phyloP scores from a whole-genome alignment of 30 jellyfish, hydroid and myxozoan species.

The Pelagia noctiluca region DNA sequence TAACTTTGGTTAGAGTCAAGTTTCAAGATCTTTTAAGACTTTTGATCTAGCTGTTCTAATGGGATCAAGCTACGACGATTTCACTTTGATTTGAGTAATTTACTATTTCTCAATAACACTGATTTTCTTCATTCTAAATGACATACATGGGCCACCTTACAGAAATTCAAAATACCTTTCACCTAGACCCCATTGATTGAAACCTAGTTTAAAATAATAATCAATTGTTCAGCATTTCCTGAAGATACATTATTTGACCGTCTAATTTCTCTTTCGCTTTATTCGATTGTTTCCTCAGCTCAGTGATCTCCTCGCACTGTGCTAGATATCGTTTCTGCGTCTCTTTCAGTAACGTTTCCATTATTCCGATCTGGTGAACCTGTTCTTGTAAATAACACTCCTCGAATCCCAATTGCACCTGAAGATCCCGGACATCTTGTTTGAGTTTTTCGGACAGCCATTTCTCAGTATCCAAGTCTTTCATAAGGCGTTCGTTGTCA shows the following conservation, averaged over 20 bases:
- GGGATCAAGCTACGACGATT: no score
- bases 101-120: no score
- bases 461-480: slow-evolving; percentile 45
- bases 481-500: background rate
- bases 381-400: slow-evolving; percentile 77
- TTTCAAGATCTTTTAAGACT: no score
- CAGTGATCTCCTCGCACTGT: slow-evolving; percentile 61
- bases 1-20: no score
- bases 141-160: no score
- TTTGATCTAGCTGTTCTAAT: no score
- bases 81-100: no score
- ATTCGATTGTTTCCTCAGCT: slow-evolving; percentile 59
- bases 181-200: no score
- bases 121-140: no score
- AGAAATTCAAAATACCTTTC: no score
- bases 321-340: slow-evolving; percentile 58
- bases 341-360: slow-evolving; percentile 42
- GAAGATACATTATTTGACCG: slow-evolving; percentile 56
- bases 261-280: slow-evolving; percentile 55
- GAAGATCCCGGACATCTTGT: slow-evolving; percentile 57
- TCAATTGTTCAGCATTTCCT: slow-evolving; percentile 49
- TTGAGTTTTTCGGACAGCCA: slow-evolving; percentile 68
- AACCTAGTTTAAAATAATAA: no score
- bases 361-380: slow-evolving; percentile 41
- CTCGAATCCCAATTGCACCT: slow-evolving; percentile 60